Evolutionary conservation across 1,140 invertebrate species (phyloP).

Genomic region (Acromyrmex echinatior): DNA sequence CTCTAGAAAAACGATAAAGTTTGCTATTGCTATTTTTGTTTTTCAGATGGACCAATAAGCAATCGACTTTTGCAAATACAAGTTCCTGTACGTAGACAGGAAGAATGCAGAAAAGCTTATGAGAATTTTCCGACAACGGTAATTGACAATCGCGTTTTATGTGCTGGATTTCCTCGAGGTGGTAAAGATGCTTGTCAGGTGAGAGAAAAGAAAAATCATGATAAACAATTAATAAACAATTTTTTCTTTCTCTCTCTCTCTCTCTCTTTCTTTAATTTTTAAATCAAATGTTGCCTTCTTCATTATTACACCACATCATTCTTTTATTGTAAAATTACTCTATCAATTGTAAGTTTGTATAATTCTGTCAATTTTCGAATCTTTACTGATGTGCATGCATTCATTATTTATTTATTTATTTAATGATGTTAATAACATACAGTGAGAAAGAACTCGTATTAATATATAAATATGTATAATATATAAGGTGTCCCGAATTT

Average conservation of each 20-base stretch:
- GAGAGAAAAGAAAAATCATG: constrained; percentile 67
- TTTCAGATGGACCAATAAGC: constrained; percentile 89
- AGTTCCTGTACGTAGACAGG: constrained; percentile 89
- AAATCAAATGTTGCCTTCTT: background rate
- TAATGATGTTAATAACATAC: background rate
- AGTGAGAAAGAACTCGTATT: background rate
- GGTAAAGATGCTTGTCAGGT: constrained; percentile 94
- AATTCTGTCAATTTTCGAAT: background rate
- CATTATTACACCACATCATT: background rate
- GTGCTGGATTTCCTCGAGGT: constrained; percentile 91
- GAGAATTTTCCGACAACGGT: constrained; percentile 86
- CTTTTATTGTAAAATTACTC: background rate
- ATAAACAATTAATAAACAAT: constrained; percentile 24
- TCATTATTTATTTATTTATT: background rate
- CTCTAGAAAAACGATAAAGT: background rate
- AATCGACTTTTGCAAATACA: constrained; percentile 90
- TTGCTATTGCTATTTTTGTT: background rate
- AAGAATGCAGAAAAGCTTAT: constrained; percentile 89
- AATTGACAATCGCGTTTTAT: constrained; percentile 90
- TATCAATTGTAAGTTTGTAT: too few species aligned
- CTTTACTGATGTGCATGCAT: background rate
- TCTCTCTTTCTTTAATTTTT: background rate
- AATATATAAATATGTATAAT: too few species aligned
- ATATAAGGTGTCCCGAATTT: too few species aligned
- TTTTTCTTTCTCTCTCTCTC: background rate